Conservation (phyloP, 2,113 vertebrate species). For the Ranitomeya imitator region DNA sequence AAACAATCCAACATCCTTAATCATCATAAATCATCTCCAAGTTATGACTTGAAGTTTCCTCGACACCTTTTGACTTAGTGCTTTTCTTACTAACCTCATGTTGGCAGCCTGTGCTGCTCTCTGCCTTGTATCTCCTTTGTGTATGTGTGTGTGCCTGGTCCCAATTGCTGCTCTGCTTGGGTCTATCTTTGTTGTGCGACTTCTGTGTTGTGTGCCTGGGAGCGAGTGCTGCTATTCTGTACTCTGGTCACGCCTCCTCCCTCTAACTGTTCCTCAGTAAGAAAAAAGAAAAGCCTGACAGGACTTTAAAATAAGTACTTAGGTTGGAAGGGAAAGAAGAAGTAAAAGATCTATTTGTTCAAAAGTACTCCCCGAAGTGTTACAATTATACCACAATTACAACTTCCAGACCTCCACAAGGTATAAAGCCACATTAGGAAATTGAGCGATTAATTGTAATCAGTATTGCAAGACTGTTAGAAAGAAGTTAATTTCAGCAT, state of each 20-base stretch:
- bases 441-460: not conserved
- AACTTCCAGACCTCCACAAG: not conserved
- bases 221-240: slow-evolving; percentile 53
- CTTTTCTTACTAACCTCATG: slow-evolving; percentile 56
- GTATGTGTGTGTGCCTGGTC: slow-evolving; percentile 49
- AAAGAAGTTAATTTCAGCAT: too few relatives aligned
- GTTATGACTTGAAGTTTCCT: slow-evolving; percentile 19
- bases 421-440: not conserved
- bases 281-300: slow-evolving; percentile 49
- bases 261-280: slow-evolving; percentile 48
- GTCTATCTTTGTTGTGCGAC: slow-evolving; percentile 50
- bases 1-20: not conserved
- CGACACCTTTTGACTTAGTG: slow-evolving; percentile 8
- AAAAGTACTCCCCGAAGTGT: not conserved
- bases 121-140: slow-evolving; percentile 51
- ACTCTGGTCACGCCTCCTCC: slow-evolving; percentile 54
- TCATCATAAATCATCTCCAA: slow-evolving; percentile 28
- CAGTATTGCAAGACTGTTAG: not conserved
- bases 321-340: slow-evolving; percentile 8
- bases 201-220: slow-evolving; percentile 44
- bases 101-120: slow-evolving; percentile 38
- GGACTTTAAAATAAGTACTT: slow-evolving; percentile 54
- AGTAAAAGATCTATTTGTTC: slow-evolving; percentile 14
- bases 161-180: slow-evolving; percentile 51
- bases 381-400: slow-evolving; percentile 1